A percentile compares a stretch with the other conserved stretches of the same genome.
These are phyloP conservation scores for Rhynchophorus ferrugineus DNA, from an alignment of 1,140 invertebrate genomes.

Conservation along the genomic window DNA sequence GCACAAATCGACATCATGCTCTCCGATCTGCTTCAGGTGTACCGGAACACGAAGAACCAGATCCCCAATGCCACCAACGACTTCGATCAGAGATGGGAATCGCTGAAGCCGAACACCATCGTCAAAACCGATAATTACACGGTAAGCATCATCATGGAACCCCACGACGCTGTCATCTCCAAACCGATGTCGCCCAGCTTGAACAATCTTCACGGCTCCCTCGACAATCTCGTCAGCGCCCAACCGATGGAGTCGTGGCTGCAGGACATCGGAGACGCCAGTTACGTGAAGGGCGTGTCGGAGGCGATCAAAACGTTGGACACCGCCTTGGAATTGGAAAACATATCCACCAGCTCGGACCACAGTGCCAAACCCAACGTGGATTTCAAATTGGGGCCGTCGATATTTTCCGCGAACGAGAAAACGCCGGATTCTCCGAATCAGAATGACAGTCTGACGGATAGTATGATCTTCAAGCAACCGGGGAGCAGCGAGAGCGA, in stretches of 20 bases:
- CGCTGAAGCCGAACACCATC: slow-evolving; percentile 54
- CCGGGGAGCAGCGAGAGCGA: slow-evolving; percentile 48
- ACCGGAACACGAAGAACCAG: slow-evolving; percentile 33
- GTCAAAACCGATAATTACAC: slow-evolving; percentile 49
- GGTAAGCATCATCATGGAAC: slow-evolving; percentile 27
- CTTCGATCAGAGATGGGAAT: slow-evolving; percentile 63
- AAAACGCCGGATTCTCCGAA: slow-evolving; percentile 3
- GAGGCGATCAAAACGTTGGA: slow-evolving; percentile 59
- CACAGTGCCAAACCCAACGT: slow-evolving; percentile 2
- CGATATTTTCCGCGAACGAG: background rate
- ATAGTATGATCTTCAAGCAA: slow-evolving; percentile 26
- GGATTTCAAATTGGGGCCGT: slow-evolving; percentile 1
- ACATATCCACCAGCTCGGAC: slow-evolving; percentile 41
- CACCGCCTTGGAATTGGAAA: slow-evolving; percentile 54
- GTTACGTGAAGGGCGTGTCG: slow-evolving; percentile 52
- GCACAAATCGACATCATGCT: slow-evolving; percentile 51
- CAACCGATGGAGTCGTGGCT: slow-evolving; percentile 50
- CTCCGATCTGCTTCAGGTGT: slow-evolving; percentile 46
- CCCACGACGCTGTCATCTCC: slow-evolving; percentile 10
- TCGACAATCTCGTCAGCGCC: slow-evolving; percentile 48
- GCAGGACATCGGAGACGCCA: slow-evolving; percentile 46
- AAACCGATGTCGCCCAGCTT: slow-evolving; percentile 41
- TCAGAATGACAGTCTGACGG: slow-evolving; percentile 25
- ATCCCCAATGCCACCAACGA: slow-evolving; percentile 41
- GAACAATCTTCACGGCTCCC: slow-evolving; percentile 53